Base-by-base conservation (phyloP, 2,888 invertebrate genomes). In the Anorthoa munda region DNA sequence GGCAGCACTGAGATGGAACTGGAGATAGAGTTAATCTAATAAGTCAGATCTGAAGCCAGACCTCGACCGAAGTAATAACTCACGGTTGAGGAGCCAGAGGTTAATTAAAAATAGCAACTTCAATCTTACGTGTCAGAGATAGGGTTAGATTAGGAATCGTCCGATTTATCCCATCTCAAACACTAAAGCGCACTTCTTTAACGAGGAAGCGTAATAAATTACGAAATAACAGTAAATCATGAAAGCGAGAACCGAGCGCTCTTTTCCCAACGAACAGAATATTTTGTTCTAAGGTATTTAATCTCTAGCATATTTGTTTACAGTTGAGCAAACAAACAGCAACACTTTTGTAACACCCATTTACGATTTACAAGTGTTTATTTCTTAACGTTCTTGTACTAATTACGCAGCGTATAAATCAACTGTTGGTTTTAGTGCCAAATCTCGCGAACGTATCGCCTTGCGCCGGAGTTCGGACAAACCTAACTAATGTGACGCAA, bases 71-170 rank as follows among this genome's bases (percentile, higher is more conserved):
- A 92, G 94, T 92, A 94, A 95, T 95, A 95, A 94, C 95, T 95
- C 94, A 94, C 92, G 90, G 92, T 93, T 92, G 93, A 93, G 93
- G 93, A 93, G 94, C 92, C 94, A 95, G 94, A 95, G 96, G 96
- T 96, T 96, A 96, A 96, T 96, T 96, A 96, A 96, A 96, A 96
- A 96, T 95, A 94, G 95, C 95, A 94, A 94, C 95, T 95, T 93
- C 94, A 94, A 94, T 94, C 92, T 92, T 88, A 91, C 89, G 91
- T 93, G 94, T 93, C 93, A 92, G 92, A 94, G 93, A 94, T 94
- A 86, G 89, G 92, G 91, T 91, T 91, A 92, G 93, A 94, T 95
- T 93, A 91, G 88, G 90, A 91, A 89, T 90, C 90, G 86, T 91
- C 91, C 89, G 88, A 92, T 91, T 93, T 93, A 92, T 92, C 90